phyloP scores from a whole-genome alignment of 2,797 vertebrate species.

The Galago senegalensis region DNA sequence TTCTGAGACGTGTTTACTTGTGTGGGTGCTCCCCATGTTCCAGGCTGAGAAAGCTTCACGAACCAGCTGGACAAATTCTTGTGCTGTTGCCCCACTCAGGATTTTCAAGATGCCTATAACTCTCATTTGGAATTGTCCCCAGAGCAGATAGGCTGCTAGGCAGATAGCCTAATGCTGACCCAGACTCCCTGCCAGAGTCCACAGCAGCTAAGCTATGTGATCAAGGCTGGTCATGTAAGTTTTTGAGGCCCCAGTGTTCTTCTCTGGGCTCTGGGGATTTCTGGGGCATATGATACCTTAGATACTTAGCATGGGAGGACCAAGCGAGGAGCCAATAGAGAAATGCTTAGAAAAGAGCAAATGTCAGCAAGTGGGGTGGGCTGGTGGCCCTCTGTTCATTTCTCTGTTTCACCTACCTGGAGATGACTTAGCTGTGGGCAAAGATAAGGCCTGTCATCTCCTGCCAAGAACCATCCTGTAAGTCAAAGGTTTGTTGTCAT shows the following conservation, averaged over 20 bases:
- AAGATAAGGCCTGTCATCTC: not conserved
- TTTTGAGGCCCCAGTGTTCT: not conserved
- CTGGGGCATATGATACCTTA: not conserved
- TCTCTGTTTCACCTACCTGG: no score
- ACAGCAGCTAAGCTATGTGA: not conserved
- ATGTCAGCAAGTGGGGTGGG: not conserved
- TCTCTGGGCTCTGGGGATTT: not conserved
- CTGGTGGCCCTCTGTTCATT: not conserved
- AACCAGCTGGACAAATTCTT: not conserved
- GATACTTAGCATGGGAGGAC: not conserved
- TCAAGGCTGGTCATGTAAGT: not conserved
- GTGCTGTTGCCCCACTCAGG: not conserved
- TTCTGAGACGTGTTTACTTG: not conserved
- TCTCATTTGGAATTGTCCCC: not conserved
- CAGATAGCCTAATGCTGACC: not conserved
- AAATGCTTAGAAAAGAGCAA: slow-evolving; percentile 8
- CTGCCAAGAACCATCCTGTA: not conserved
- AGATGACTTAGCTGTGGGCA: not conserved
- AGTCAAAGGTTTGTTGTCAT: slow-evolving; percentile 73
- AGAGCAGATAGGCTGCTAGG: not conserved
- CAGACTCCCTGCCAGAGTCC: not conserved
- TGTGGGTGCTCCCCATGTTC: not conserved
- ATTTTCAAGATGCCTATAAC: not conserved
- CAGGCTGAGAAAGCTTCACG: not conserved
- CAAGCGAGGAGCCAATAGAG: not conserved